Evolutionary conservation across 2,888 invertebrate species (phyloP), one percentile per base, ranked within the genome.

Genomic region (Aelia acuminata): DNA sequence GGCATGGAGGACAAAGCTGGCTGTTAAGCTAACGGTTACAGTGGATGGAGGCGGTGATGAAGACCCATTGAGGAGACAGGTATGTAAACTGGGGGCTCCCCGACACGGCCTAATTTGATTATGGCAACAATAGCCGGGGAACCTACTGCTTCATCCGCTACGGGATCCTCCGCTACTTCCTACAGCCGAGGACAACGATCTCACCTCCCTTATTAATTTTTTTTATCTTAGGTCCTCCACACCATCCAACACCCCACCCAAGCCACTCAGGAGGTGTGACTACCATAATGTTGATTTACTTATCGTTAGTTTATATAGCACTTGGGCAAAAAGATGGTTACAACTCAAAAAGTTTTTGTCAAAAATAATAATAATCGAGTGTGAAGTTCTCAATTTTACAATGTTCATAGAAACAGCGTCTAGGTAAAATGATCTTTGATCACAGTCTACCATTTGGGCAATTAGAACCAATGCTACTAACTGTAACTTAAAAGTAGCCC

Each of bases 91-190:
- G 80, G n/a, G n/a, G 80, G 15, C 43, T 10, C 3, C n/a, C n/a
- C n/a, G n/a, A 43, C 80, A 80, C 43, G 80, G 80, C 80, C 80
- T 80, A 80, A 80, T 80, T 80, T 80, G 80, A 80, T 80, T 80
- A 80, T 11, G 4, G 11, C 80, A 39, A 80, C 80, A 80, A 80
- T 80, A 80, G 80, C 39, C 39, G 80, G n/a, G n/a, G 80, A 20
- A 80, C n/a, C 43, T 80, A 47, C 80, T 47, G 10, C 80, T 47
- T 47, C 80, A 80, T 80, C 43, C 43, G 80, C n/a, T n/a, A 80
- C 80, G 80, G 80, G 43, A 10, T 11, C 11, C 43, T 80, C 3
- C 1, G 80, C 4, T n/a, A 80, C 80, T 80, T 80, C 80, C 80
- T 80, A 80, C 43, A 10, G 8, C 75, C 39, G 7, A 43, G 75